Evolutionary conservation across 2,113 vertebrate genomes (phyloP).

Genomic region (Vicugna pacos): DNA sequence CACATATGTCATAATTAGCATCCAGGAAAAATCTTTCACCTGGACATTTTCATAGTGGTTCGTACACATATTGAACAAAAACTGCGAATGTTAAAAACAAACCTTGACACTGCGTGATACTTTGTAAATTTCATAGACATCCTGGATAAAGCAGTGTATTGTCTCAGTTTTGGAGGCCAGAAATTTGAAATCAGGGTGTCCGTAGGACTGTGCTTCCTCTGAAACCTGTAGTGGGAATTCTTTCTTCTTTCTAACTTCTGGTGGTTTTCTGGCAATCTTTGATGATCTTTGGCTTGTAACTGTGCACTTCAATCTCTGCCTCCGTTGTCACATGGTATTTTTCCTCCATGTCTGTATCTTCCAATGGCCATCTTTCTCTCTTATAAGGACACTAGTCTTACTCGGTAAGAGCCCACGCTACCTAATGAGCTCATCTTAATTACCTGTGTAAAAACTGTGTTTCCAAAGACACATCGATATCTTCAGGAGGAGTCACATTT

Average conservation of each 20-base stretch:
- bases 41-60: neutral
- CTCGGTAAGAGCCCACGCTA: neutral
- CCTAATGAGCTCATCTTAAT: neutral
- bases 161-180: neutral
- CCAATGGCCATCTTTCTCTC: neutral
- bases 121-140: neutral
- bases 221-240: neutral
- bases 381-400: neutral
- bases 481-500: neutral
- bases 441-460: neutral
- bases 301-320: neutral
- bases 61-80: neutral
- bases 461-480: neutral
- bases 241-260: neutral
- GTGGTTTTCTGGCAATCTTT: neutral
- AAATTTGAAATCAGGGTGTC: neutral
- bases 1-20: no score
- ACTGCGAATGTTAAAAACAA: neutral
- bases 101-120: neutral
- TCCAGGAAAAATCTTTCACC: neutral
- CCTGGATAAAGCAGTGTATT: neutral
- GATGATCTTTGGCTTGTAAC: neutral
- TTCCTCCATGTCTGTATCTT: neutral
- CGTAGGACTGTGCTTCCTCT: neutral
- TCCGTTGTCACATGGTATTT: neutral